Evolutionary conservation across 2,888 invertebrate genomes (phyloP), one percentile per base, ranked within the genome.

Genomic region (Chrysotoxum bicinctum): DNA sequence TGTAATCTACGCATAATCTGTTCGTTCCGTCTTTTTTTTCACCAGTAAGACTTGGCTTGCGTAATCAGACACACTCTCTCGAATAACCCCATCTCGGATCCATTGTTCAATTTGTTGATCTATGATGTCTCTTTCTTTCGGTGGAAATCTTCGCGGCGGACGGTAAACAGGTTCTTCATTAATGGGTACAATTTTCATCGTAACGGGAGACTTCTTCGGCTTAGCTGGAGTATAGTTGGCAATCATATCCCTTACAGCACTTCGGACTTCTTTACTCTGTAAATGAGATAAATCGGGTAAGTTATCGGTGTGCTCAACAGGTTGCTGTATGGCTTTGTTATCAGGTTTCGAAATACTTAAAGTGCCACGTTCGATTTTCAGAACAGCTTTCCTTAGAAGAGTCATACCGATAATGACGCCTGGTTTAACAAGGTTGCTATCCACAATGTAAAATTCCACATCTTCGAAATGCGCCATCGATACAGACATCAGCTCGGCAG

Each of bases 41-140:
- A 88, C 88, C 4, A 88, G 26, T n/a, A 89, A 14, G 23, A 88
- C 80, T 1, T 87, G 88, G 70, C 88, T 88, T 1, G 88, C 87
- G 52, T 87, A 89, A 8, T 87, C 82, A 0, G 89, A 89, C 16
- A 56, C 48, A 14, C 72, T 62, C 21, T 74, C 69, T 14, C 69
- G 68, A 16, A 75, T 45, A 21, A 75, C 50, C 9, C 74, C 69
- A 37, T 80, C n/a, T n/a, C n/a, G n/a, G n/a, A n/a, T n/a, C n/a
- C n/a, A n/a, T n/a, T n/a, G n/a, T n/a, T n/a, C n/a, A 10, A 81
- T 35, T 35, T 62, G 74, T 12, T 48, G 23, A 1, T 75, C 35
- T 48, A 81, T 66, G 40, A 50, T 66, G 26, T 60, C 52, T 60
- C 64, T 52, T 54, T 81, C 70, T 19, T 7, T 43, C 14, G 52